A percentile compares a stretch with the other conserved stretches of the same genome.
Evolutionary conservation across 2,888 invertebrate species (phyloP).

Genomic region (Agriopis leucophaearia): DNA sequence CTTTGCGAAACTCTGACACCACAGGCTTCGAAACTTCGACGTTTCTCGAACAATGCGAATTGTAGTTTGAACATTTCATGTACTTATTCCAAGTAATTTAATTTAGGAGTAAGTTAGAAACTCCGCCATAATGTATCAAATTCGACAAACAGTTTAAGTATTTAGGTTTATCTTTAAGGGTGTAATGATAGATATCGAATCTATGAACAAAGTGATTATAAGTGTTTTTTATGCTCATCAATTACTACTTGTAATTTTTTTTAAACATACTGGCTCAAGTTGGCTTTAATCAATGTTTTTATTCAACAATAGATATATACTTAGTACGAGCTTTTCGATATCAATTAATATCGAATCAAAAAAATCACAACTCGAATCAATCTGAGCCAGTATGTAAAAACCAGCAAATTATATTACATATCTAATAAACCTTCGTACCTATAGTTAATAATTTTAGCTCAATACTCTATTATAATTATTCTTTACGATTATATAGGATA

Average conservation of each 20-base stretch:
- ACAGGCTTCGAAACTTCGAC: conserved; percentile 62
- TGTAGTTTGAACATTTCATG: conserved; percentile 56
- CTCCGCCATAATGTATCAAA: conserved; percentile 83
- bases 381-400: conserved; percentile 13
- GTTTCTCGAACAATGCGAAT: conserved; percentile 62
- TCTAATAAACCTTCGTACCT: conserved; percentile 35
- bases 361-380: conserved; percentile 8
- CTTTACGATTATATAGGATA: conserved; percentile 47
- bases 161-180: conserved; percentile 52
- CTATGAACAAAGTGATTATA: conserved; percentile 58
- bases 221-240: conserved; percentile 72
- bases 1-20: conserved; percentile 83
- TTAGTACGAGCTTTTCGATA: too few relatives aligned
- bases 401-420: conserved; percentile 15
- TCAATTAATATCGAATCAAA: conserved; percentile 11
- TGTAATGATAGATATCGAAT: conserved; percentile 38
- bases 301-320: not conserved
- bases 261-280: conserved; percentile 9
- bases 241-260: conserved; percentile 52
- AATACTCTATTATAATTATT: conserved; percentile 51
- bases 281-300: not conserved
- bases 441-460: conserved; percentile 46
- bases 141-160: conserved; percentile 58
- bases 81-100: conserved; percentile 65
- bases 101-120: conserved; percentile 73